phyloP scores from a whole-genome alignment of 2,888 invertebrate genomes.

The Eurytoma adleriae region DNA sequence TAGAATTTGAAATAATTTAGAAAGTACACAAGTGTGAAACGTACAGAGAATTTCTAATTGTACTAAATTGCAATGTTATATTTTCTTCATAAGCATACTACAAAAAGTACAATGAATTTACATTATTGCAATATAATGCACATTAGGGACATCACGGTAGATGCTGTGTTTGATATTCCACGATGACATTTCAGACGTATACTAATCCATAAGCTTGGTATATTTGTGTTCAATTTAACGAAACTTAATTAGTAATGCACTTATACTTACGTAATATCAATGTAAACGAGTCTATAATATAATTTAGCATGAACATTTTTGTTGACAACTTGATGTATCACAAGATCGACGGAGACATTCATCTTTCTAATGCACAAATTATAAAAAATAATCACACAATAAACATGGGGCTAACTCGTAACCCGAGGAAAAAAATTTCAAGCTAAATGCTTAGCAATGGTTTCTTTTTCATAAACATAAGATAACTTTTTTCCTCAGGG shows the following conservation, averaged over 20 bases:
- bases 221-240: conserved; percentile 39
- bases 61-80: conserved; percentile 5
- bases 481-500: conserved; percentile 43
- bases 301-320: conserved; percentile 46
- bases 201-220: conserved; percentile 42
- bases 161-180: conserved; percentile 41
- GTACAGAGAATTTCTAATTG: conserved; percentile 4
- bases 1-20: neutral
- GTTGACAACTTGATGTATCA: conserved; percentile 15
- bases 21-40: conserved; percentile 3
- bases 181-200: conserved; percentile 13
- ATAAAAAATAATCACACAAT: conserved; percentile 18
- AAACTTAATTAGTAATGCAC: neutral
- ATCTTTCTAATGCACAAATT: conserved; percentile 40
- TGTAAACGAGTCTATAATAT: neutral
- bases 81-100: conserved; percentile 14
- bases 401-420: conserved; percentile 9
- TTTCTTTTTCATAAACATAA: neutral
- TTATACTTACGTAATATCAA: too few relatives aligned
- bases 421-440: conserved; percentile 36
- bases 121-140: neutral
- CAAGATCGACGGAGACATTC: conserved; percentile 17
- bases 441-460: neutral
- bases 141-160: conserved; percentile 29
- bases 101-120: conserved; percentile 23